These are phyloP conservation scores for Bacillus rossius DNA, from an alignment of 1,140 invertebrate species.

Conservation along the genomic window DNA sequence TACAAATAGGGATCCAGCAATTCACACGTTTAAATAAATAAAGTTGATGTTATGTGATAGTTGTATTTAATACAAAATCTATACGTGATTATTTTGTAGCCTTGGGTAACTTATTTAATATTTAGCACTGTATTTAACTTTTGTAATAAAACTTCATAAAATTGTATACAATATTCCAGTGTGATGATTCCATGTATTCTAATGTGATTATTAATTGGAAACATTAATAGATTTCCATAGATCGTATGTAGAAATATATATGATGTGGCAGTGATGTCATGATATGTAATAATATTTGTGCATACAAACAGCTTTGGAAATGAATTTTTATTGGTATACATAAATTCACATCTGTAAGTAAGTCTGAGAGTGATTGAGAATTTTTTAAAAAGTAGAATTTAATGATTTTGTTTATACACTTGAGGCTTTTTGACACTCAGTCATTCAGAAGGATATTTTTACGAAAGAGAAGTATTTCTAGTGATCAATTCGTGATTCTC, in stretches of 20 bases:
- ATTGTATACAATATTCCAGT: constrained; percentile 25
- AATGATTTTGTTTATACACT: constrained; percentile 11
- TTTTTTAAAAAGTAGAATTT: constrained; percentile 4
- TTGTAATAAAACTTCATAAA: constrained; percentile 25
- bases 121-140: constrained; percentile 25
- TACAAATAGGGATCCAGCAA: constrained; percentile 19
- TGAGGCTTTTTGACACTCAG: constrained; percentile 9
- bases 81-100: constrained; percentile 26
- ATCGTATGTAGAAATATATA: too few relatives aligned
- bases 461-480: constrained; percentile 10
- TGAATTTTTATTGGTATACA: neutral
- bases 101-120: constrained; percentile 27
- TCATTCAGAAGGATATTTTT: constrained; percentile 10
- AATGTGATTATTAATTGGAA: constrained; percentile 12
- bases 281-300: too few relatives aligned
- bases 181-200: constrained; percentile 22
- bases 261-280: too few relatives aligned
- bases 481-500: constrained; percentile 12
- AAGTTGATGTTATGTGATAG: constrained; percentile 26
- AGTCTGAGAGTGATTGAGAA: constrained; percentile 5
- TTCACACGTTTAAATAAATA: constrained; percentile 20
- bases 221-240: constrained; percentile 12
- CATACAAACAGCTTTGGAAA: too few relatives aligned
- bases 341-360: constrained; percentile 4
- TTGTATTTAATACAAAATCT: constrained; percentile 27